Percentiles rank a stretch among this genome's conserved stretches.
phyloP scores from a whole-genome alignment of 2,797 vertebrate species.

The Geotrypetes seraphini region DNA sequence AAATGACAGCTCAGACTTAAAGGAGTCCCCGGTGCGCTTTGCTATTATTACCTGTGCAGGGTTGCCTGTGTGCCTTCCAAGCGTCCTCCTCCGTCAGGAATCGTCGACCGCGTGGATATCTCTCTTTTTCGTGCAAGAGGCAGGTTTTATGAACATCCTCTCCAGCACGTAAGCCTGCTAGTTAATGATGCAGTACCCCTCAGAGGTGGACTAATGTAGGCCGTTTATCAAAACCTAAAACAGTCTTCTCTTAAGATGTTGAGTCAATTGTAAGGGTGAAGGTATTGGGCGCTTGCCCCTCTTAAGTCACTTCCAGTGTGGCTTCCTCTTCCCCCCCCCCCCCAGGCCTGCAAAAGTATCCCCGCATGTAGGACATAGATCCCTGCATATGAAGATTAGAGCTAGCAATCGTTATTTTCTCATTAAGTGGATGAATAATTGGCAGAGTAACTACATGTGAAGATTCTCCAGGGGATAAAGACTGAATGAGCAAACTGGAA shows the following conservation, averaged over 20 bases:
- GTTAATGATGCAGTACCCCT: conserved; percentile 44
- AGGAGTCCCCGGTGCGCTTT: conserved; percentile 39
- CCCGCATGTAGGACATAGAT: fast-evolving
- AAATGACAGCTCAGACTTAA: conserved; percentile 30
- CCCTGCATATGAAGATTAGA: too few relatives aligned
- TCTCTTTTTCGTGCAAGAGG: conserved; percentile 26
- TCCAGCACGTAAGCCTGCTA: conserved; percentile 15
- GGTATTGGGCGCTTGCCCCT: conserved; percentile 3
- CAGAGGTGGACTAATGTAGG: conserved; percentile 15
- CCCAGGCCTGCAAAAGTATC: not conserved
- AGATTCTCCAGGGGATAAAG: too few relatives aligned
- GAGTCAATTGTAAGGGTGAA: not conserved
- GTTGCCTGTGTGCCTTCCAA: conserved; percentile 28
- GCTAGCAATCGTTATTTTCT: too few relatives aligned
- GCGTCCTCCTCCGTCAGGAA: conserved; percentile 32
- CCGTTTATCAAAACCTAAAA: conserved; percentile 27
- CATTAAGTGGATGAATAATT: too few relatives aligned
- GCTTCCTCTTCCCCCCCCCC: not conserved
- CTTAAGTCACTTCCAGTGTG: conserved; percentile 10
- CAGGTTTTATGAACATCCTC: conserved; percentile 41
- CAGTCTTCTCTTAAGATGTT: conserved; percentile 33
- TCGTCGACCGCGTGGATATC: conserved; percentile 15
- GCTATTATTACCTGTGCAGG: conserved; percentile 49
- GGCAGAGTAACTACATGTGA: too few relatives aligned
- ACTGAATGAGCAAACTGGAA: too few relatives aligned